phyloP scores from a whole-genome alignment of 1,140 invertebrate species.

The Procambarus virginalis region DNA sequence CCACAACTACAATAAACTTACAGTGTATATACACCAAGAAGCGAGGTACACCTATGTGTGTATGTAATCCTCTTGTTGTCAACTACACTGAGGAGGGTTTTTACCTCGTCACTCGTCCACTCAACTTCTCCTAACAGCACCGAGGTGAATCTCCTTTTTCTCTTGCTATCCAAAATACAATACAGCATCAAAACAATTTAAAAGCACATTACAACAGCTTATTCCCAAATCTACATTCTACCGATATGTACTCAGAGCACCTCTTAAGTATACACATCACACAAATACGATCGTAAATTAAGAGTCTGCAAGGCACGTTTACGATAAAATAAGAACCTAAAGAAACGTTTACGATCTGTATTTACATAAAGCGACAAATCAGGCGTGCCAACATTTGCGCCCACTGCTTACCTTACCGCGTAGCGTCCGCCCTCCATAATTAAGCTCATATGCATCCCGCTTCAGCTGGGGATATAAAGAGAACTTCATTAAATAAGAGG shows the following conservation, averaged over 20 bases:
- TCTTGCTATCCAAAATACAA: no score
- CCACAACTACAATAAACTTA: no score
- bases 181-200: no score
- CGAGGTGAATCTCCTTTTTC: no score
- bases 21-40: no score
- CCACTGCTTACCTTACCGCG: not conserved
- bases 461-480: conserved; percentile 30
- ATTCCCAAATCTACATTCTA: not conserved
- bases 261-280: not conserved
- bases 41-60: no score
- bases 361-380: conserved; percentile 5
- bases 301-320: not conserved
- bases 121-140: no score
- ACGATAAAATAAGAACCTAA: conserved; percentile 4
- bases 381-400: not conserved
- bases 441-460: conserved; percentile 5
- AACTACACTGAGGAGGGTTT: no score
- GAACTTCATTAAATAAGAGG: conserved; percentile 47
- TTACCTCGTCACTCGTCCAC: no score
- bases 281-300: not conserved
- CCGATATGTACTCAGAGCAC: not conserved
- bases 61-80: no score
- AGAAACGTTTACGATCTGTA: conserved; percentile 4
- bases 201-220: not conserved
- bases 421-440: not conserved